These are phyloP conservation scores for Lysandra coridon DNA, from an alignment of 2,888 invertebrate species.

Conservation along the genomic window DNA sequence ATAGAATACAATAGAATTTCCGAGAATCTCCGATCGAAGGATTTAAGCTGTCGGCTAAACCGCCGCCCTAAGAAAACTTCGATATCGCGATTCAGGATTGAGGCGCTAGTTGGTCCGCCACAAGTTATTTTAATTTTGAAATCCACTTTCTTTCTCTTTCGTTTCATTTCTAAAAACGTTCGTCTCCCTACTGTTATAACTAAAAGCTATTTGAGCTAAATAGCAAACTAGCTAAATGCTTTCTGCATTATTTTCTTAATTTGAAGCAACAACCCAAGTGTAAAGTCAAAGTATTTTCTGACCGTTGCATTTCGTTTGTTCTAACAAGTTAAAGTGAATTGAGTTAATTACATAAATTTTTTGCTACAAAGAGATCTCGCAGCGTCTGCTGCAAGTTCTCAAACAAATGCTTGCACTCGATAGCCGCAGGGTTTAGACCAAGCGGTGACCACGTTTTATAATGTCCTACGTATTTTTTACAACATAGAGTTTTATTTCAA, in stretches of 20 bases:
- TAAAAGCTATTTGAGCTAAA: neutral
- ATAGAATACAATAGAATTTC: too few species aligned
- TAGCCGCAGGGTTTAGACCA: conserved; percentile 40
- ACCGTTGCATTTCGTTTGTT: neutral
- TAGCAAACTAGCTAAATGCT: neutral
- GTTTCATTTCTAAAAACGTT: neutral
- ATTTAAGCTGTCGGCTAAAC: too few species aligned
- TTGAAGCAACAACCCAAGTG: neutral
- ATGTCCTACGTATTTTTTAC: too few species aligned
- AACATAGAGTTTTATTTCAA: too few species aligned
- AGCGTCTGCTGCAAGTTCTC: conserved; percentile 37
- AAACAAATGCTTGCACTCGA: conserved; percentile 43
- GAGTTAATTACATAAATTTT: conserved; percentile 40
- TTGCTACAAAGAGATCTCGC: conserved; percentile 39
- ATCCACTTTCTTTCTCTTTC: neutral
- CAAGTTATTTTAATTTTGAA: neutral
- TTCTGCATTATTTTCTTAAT: neutral
- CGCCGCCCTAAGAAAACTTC: too few species aligned
- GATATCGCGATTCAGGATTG: too few species aligned
- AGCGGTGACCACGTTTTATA: conserved; percentile 4
- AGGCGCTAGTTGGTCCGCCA: neutral
- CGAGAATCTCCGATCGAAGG: too few species aligned
- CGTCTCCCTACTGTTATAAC: too few species aligned
- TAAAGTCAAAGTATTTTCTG: neutral
- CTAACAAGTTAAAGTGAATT: neutral